Percentiles rank a stretch among this genome's conserved stretches.
These are phyloP conservation scores for Rhinichthys klamathensis DNA, from an alignment of 2,113 vertebrate genomes.

Conservation along the genomic window DNA sequence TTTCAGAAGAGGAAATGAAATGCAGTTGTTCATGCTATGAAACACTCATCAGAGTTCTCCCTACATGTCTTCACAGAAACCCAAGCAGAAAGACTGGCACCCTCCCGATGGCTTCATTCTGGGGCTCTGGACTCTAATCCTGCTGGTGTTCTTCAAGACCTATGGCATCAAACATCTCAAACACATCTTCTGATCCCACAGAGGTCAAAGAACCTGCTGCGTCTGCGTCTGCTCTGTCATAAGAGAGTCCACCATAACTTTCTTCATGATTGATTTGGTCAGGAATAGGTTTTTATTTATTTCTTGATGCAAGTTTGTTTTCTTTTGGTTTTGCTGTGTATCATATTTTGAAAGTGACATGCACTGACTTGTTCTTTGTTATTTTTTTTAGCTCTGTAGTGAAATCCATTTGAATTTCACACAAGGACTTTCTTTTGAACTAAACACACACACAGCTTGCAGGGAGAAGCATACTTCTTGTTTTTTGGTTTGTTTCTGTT, in stretches of 20 bases:
- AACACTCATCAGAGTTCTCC: neutral
- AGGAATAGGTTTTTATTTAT: constrained; percentile 19
- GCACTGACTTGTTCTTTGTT: constrained; percentile 31
- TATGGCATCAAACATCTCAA: constrained; percentile 98
- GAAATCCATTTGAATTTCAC: constrained; percentile 29
- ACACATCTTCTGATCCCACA: constrained; percentile 85
- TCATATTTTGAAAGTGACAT: neutral
- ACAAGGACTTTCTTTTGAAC: constrained; percentile 37
- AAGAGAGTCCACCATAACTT: neutral
- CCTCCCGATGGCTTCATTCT: constrained; percentile 98
- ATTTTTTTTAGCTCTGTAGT: neutral
- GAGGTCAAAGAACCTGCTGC: neutral
- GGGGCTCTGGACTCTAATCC: constrained; percentile 94
- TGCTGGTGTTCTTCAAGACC: constrained; percentile 96
- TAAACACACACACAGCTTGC: neutral
- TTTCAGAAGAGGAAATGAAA: neutral
- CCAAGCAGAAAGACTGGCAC: constrained; percentile 97
- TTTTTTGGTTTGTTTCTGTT: neutral
- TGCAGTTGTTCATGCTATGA: neutral
- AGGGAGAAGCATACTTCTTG: constrained; percentile 3
- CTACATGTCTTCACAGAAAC: constrained; percentile 81
- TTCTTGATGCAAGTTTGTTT: constrained; percentile 17
- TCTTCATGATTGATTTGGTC: constrained; percentile 21
- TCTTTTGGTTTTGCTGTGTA: constrained; percentile 5
- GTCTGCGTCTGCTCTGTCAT: neutral